These are phyloP conservation scores for Lithophane ornitopus DNA, from an alignment of 2,888 invertebrate genomes.

Conservation along the genomic window DNA sequence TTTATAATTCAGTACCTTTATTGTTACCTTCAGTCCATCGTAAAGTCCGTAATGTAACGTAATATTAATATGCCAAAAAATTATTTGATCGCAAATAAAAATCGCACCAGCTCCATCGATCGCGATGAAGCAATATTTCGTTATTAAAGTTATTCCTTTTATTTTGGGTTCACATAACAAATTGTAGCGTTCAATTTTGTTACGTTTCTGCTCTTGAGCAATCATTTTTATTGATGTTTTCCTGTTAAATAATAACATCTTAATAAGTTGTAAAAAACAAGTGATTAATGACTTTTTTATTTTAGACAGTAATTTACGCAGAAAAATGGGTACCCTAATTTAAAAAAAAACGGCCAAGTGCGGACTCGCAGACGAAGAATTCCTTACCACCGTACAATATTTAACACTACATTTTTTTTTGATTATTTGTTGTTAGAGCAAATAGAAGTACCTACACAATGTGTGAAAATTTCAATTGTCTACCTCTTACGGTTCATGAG, in stretches of 20 bases:
- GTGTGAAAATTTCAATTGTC: too few species aligned
- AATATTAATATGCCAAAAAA: constrained; percentile 49
- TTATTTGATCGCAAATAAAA: constrained; percentile 78
- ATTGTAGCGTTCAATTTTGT: constrained; percentile 58
- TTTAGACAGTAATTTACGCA: not conserved
- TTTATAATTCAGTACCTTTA: not conserved
- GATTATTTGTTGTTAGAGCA: too few species aligned
- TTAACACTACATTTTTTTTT: too few species aligned
- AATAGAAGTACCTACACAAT: too few species aligned
- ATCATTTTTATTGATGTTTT: constrained; percentile 18
- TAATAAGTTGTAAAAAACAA: not conserved
- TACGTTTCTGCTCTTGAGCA: constrained; percentile 26
- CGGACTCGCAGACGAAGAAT: too few species aligned
- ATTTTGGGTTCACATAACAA: constrained; percentile 61
- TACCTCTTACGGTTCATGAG: too few species aligned
- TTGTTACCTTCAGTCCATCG: not conserved
- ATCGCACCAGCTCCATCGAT: constrained; percentile 71
- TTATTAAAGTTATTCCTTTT: constrained; percentile 68
- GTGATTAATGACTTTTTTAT: not conserved
- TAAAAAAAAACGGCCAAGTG: too few species aligned
- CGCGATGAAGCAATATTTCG: constrained; percentile 76
- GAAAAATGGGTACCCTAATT: too few species aligned
- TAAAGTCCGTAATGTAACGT: constrained; percentile 41
- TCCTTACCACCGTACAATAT: too few species aligned
- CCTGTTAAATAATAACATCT: not conserved